These are phyloP conservation scores for Siniperca scherzeri DNA, from an alignment of 2,797 vertebrate genomes.

Conservation along the genomic window DNA sequence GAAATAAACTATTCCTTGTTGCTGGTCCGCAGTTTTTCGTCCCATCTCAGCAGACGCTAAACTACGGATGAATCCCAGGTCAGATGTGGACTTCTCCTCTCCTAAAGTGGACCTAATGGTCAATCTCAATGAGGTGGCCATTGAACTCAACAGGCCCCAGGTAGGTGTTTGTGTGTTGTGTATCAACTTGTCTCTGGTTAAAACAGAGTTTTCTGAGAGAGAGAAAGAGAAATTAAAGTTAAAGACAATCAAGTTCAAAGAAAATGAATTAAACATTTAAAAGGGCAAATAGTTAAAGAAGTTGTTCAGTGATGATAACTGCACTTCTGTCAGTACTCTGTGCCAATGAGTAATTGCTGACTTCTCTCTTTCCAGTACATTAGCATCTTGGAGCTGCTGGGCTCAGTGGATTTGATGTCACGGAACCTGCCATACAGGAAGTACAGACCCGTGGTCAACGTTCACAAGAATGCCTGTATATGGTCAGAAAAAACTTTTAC, in stretches of 20 bases:
- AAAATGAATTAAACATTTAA: background rate
- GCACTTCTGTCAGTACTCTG: slow-evolving; percentile 6
- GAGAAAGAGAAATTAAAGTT: background rate
- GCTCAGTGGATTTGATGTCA: slow-evolving; percentile 97
- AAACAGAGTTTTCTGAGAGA: background rate
- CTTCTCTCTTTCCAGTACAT: slow-evolving; percentile 89
- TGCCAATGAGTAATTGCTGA: slow-evolving; percentile 32
- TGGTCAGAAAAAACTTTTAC: slow-evolving; percentile 86
- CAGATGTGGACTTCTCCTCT: slow-evolving; percentile 94
- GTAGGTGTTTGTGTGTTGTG: slow-evolving; percentile 73
- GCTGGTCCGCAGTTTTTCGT: slow-evolving; percentile 89
- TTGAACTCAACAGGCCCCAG: slow-evolving; percentile 96
- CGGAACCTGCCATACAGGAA: slow-evolving; percentile 96
- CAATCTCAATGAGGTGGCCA: slow-evolving; percentile 92
- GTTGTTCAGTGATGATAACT: slow-evolving; percentile 17
- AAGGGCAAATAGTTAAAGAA: background rate
- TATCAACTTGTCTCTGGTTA: background rate
- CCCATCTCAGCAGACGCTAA: slow-evolving; percentile 96
- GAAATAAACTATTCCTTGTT: slow-evolving; percentile 20
- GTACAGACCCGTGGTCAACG: slow-evolving; percentile 89
- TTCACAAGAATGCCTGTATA: slow-evolving; percentile 86
- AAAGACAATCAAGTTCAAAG: background rate
- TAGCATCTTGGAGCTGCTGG: slow-evolving; percentile 97
- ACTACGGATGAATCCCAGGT: slow-evolving; percentile 95
- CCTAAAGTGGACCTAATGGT: slow-evolving; percentile 95